Base-by-base conservation (phyloP, 2,113 vertebrate species). In the Caranx melampygus region DNA sequence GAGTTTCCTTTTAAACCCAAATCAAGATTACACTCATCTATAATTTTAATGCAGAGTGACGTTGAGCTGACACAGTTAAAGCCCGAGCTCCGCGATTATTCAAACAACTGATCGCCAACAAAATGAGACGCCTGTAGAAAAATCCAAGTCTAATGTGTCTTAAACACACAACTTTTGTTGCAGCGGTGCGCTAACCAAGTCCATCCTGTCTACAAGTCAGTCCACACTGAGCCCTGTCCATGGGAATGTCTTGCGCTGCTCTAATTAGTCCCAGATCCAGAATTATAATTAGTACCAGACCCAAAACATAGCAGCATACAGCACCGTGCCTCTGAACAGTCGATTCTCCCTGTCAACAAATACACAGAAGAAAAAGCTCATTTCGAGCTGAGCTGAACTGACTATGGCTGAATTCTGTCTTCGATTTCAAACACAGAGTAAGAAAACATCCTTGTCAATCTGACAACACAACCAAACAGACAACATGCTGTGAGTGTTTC, bases 251-350 rank as follows among this genome's bases (percentile, higher is more conserved):
- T 82, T 55, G 57, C 75, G 55, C n/a, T 3, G n/a, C 79, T 78
- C 47, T 86, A 89, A 91, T 88, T 78, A 86, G 73, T 89, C 73
- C 81, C 83, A 89, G 83, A 88, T 65, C 59, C 58, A 31, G 57
- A 69, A 75, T 47, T 78, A 58, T 86, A 91, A 91, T 82, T 75
- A 82, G 51, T 62, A 75, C 55, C 89, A 91, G 87, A 78, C 59
- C 58, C n/a, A 51, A 42, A 63, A 72, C 79, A 82, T 26, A 55
- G 51, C 81, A 60, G 31, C 70, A 58, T 45, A 60, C 60, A 62
- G 49, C 54, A 54, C n/a, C 12, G 1, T 37, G 54, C 52, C 64
- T 70, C 73, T 78, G 9, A 21, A 13, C 33, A 34, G 55, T 57
- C 64, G 45, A 34, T 74, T 67, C 42, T 57, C 78, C 70, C 61